phyloP scores from a whole-genome alignment of 2,113 vertebrate genomes.

The Peucedramus taeniatus region DNA sequence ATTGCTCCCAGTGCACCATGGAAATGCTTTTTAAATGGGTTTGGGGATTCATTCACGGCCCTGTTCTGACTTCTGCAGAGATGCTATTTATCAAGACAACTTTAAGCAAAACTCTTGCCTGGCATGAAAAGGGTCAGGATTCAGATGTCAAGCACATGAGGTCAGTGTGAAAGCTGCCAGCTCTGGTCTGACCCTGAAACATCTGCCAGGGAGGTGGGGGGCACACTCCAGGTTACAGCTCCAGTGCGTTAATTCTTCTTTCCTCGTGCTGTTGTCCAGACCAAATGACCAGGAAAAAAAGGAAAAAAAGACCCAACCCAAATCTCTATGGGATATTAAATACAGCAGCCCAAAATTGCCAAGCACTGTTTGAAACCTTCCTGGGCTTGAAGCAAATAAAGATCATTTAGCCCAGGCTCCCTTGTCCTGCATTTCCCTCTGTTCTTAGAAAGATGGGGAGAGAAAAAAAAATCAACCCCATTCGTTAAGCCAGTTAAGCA shows the following conservation, averaged over 20 bases:
- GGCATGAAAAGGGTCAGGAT: background rate
- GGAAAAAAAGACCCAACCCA: background rate
- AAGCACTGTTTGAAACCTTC: background rate
- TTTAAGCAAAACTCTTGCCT: background rate
- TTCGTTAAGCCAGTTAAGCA: background rate
- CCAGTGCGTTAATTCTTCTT: background rate
- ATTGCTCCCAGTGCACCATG: background rate
- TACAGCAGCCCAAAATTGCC: background rate
- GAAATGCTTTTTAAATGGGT: background rate
- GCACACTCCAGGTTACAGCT: background rate
- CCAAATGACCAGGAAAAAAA: background rate
- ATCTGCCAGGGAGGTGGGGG: background rate
- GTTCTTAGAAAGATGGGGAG: background rate
- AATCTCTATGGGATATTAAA: background rate
- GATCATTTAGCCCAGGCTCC: background rate
- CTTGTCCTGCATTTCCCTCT: background rate
- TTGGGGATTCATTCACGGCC: background rate
- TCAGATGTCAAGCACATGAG: background rate
- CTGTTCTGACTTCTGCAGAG: background rate
- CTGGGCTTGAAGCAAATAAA: background rate
- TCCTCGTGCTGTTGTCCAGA: background rate
- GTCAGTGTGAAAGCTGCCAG: background rate
- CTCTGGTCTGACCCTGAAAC: background rate
- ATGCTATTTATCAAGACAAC: background rate
- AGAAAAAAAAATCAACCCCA: background rate